These are phyloP conservation scores for Chrysolina americana DNA, from an alignment of 2,888 invertebrate genomes.

Conservation along the genomic window DNA sequence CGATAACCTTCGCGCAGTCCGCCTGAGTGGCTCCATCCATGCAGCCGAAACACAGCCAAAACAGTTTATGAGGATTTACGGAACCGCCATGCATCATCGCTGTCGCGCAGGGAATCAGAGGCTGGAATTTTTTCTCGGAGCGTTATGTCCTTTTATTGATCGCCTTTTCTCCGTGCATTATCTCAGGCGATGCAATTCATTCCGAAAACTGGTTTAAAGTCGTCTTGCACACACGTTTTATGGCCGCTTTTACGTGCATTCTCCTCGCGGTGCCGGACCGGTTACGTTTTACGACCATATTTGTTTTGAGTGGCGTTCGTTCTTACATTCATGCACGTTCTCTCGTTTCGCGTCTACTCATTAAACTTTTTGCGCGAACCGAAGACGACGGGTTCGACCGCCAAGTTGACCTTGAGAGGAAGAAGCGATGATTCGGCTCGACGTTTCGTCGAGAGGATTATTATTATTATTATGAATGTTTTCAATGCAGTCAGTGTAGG, in stretches of 20 bases:
- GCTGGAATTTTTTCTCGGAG: conserved; percentile 27
- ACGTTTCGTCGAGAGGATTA: background rate
- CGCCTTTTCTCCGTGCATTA: conserved; percentile 40
- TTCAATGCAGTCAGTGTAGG: too few species aligned
- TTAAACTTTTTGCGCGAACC: conserved; percentile 1
- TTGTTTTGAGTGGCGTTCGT: conserved; percentile 26
- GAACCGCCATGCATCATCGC: conserved; percentile 33
- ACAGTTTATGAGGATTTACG: conserved; percentile 10
- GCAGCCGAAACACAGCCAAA: background rate
- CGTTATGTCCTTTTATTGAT: conserved; percentile 31
- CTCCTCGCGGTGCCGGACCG: conserved; percentile 29
- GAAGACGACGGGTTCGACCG: background rate
- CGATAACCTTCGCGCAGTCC: background rate
- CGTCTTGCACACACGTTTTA: conserved; percentile 41
- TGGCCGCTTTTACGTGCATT: conserved; percentile 40
- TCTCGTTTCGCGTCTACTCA: background rate
- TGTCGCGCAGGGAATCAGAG: conserved; percentile 30
- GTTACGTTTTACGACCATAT: conserved; percentile 39
- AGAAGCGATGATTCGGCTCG: background rate
- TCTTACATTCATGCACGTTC: conserved; percentile 9
- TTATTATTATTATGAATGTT: too few species aligned
- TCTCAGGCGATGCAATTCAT: conserved; percentile 37
- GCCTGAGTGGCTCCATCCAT: background rate
- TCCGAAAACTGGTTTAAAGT: conserved; percentile 41
- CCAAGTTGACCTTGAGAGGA: background rate